These are phyloP conservation scores for Listrodromus nycthemerus DNA, from an alignment of 2,888 invertebrate species.

Conservation along the genomic window DNA sequence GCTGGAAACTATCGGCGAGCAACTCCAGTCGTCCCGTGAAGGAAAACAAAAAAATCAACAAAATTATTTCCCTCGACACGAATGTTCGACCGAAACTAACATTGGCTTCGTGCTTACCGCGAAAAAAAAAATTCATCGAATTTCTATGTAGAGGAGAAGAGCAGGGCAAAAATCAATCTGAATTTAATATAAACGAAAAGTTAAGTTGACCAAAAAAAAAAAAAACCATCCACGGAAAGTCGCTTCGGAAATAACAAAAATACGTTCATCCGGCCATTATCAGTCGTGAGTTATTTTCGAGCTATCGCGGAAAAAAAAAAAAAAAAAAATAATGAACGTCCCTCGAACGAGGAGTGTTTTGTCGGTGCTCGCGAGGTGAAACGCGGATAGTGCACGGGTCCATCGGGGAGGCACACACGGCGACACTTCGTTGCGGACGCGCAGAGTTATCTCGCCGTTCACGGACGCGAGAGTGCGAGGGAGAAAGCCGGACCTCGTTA, in stretches of 20 bases:
- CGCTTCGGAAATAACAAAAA: neutral
- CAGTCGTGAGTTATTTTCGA: neutral
- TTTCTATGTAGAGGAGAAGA: too few species aligned
- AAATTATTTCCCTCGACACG: neutral
- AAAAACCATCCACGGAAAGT: neutral
- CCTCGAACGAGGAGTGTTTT: neutral
- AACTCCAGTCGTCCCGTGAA: neutral
- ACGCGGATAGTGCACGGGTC: constrained; percentile 9
- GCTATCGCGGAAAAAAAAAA: neutral
- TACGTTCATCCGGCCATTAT: neutral
- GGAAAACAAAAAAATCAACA: neutral
- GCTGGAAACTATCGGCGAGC: neutral
- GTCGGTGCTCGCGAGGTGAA: constrained; percentile 11
- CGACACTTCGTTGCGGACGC: neutral
- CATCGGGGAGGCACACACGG: neutral
- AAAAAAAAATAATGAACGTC: neutral
- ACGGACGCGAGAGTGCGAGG: constrained; percentile 17
- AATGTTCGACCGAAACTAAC: neutral
- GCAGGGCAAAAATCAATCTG: too few species aligned
- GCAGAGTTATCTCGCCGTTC: neutral
- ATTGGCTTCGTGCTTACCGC: neutral
- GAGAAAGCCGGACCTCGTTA: constrained; percentile 68
- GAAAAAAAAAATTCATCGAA: neutral
- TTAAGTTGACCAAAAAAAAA: too few species aligned
- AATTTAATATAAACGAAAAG: too few species aligned